These are phyloP conservation scores for Adelognathus sp. DNA, from an alignment of 2,888 invertebrate species.

Conservation along the genomic window DNA sequence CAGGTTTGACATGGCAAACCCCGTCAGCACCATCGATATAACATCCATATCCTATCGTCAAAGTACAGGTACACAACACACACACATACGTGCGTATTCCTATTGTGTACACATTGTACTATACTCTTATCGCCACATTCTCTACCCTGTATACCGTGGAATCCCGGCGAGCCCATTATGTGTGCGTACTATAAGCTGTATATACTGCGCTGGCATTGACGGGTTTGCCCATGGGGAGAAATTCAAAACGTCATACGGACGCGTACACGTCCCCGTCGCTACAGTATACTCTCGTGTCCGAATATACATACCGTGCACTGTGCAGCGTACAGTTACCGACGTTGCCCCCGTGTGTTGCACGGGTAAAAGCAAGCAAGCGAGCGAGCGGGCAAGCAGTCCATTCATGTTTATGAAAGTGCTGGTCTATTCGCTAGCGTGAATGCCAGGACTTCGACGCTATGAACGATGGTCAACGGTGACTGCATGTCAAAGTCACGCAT, in stretches of 20 bases:
- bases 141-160: background rate
- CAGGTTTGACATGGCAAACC: background rate
- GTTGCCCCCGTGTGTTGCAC: background rate
- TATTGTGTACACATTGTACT: background rate
- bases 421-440: slow-evolving; percentile 68
- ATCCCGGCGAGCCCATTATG: slow-evolving; percentile 1
- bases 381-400: too few relatives aligned
- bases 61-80: background rate
- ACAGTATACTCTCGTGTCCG: background rate
- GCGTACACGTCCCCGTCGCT: background rate
- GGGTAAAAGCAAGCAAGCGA: slow-evolving; percentile 12
- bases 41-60: background rate
- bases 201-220: background rate
- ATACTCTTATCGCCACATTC: background rate
- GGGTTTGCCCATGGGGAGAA: background rate
- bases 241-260: background rate
- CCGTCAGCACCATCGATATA: background rate
- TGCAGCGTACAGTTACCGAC: background rate
- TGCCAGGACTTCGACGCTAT: background rate
- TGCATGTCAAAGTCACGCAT: background rate
- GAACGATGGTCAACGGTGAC: background rate
- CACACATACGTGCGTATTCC: background rate
- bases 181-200: background rate
- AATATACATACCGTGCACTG: background rate
- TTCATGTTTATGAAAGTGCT: slow-evolving; percentile 71